phyloP scores from a whole-genome alignment of 2,113 vertebrate species.

The Murina feae region DNA sequence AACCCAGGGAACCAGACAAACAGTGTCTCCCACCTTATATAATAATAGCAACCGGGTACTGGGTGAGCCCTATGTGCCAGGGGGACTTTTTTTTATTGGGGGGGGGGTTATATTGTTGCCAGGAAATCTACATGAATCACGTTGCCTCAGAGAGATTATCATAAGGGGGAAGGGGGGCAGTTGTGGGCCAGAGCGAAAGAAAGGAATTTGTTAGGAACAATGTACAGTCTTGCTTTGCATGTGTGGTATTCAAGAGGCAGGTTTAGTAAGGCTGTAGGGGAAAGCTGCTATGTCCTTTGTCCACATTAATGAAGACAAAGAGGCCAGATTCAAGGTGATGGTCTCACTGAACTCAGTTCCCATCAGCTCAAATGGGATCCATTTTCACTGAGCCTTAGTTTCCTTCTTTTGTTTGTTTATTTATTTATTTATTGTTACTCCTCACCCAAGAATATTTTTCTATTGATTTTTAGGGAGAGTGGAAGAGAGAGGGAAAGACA shows the following conservation, averaged over 20 bases:
- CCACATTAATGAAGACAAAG: conserved; percentile 8
- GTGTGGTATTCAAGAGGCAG: background rate
- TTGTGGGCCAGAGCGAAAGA: background rate
- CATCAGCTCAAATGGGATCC: background rate
- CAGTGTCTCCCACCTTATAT: background rate
- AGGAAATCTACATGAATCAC: conserved; percentile 16
- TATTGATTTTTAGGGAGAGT: no score
- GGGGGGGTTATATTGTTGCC: background rate
- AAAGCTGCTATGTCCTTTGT: background rate
- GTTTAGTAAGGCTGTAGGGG: background rate
- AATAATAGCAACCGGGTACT: background rate
- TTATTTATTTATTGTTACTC: no score
- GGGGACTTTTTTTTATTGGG: background rate
- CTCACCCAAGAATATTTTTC: no score
- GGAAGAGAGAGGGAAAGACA: no score
- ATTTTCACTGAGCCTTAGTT: background rate
- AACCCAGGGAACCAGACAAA: background rate
- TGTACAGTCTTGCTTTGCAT: background rate
- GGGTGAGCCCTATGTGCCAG: background rate
- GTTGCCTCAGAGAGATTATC: background rate
- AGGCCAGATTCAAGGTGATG: background rate
- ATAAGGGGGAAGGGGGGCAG: background rate
- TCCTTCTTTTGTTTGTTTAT: background rate
- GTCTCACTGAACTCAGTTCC: background rate
- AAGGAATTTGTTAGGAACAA: background rate